Base-by-base conservation (phyloP, 2,888 invertebrate genomes). In the Odontothrips loti region DNA sequence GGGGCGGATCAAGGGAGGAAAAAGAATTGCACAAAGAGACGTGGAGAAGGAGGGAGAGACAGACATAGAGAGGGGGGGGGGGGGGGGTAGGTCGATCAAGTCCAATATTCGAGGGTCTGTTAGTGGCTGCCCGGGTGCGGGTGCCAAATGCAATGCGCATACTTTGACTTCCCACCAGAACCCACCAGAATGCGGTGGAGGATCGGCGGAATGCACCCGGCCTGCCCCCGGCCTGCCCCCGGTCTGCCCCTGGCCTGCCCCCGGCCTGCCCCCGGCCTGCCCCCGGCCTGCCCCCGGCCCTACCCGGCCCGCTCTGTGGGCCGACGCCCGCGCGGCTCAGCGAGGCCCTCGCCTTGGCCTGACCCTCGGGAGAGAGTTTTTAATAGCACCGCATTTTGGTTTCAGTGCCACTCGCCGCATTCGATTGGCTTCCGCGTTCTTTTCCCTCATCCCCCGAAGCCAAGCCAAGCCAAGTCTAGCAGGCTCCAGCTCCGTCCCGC, bases 101-200 rank as follows among this genome's bases (percentile, higher is more conserved):
- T 58, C 58, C 15, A 58, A 58, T 58, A 58, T 58, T 58, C 58
- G 58, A 17, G 58, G 58, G 58, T 51, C 51, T 20, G 51, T 51
- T 51, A 12, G 34, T 43, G 34, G 15, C 15, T 10, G 58, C 58
- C 17, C 0, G 68, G 23, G n/a, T 6, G 68, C 68, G 68, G 23
- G 23, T 58, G 23, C 68, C 68, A 75, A 75, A 75, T 75, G 68
- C 68, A 75, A 75, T 75, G 68, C 68, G 68, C 68, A 75, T 75
- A 75, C 68, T 75, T 75, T 75, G 68, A 75, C 68, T 75, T 23
- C 68, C 68, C 68, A 12, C 68, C n/a, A 27, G 68, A 75, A 75
- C 23, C n/a, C 68, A 17, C 58, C 68, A 27, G 27, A 75, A 27
- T 9, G 68, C 27, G 68, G 68, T 27, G 68, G 68, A 23, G 68